Conservation (phyloP, 2,888 invertebrate genomes). For the Mythimna albipuncta region DNA sequence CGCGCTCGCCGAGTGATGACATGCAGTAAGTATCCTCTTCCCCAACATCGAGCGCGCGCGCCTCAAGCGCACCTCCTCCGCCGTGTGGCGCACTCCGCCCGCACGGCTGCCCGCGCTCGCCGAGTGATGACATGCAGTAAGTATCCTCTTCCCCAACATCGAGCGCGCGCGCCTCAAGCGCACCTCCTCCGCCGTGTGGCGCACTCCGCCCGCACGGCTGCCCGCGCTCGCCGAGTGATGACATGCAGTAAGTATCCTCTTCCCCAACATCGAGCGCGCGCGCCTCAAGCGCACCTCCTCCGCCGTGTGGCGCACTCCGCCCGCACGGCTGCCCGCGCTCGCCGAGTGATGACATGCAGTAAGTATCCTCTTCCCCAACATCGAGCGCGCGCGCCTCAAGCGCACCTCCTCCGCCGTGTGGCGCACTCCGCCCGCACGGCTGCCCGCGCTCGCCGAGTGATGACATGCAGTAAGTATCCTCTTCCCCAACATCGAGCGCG, state of each 20-base stretch:
- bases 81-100: constrained; percentile 94
- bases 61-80: constrained; percentile 93
- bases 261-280: constrained; percentile 92
- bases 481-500: constrained; percentile 92
- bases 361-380: constrained; percentile 90
- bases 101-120: constrained; percentile 88
- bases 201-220: constrained; percentile 91
- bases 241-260: constrained; percentile 76
- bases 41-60: constrained; percentile 92
- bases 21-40: constrained; percentile 84
- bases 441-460: constrained; percentile 88
- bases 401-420: constrained; percentile 94
- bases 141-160: too few species aligned
- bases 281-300: constrained; percentile 93
- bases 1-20: constrained; percentile 81
- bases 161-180: constrained; percentile 90
- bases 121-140: constrained; percentile 60
- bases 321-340: constrained; percentile 89
- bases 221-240: constrained; percentile 86
- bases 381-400: constrained; percentile 92
- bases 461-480: constrained; percentile 66
- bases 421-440: constrained; percentile 92
- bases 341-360: constrained; percentile 67
- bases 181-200: constrained; percentile 94
- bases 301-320: constrained; percentile 94